Base-by-base conservation (phyloP, 2,113 vertebrate genomes). In the Vimba vimba region DNA sequence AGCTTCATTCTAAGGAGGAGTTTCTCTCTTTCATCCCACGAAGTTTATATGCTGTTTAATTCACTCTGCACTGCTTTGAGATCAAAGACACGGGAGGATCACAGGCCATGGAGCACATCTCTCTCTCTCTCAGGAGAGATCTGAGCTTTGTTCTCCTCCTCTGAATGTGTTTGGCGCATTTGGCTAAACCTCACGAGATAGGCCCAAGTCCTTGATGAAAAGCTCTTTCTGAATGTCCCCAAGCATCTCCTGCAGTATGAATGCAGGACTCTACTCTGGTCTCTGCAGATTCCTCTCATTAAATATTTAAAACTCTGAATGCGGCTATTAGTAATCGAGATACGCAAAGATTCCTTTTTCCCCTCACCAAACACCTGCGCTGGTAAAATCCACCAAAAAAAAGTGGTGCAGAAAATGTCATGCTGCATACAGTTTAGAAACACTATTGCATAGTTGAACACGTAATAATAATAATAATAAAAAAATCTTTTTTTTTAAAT, bases 221-320 rank as follows among this genome's bases (percentile, higher is more conserved):
- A 60, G 59, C 66, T 59, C 33, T 82, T 33, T 52, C 25, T 17
- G 62, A 19, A 47, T 79, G 5, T 59, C 57, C 79, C 52, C 17
- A 19, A 68, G 30, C 47, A 36, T n/a, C 19, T 77, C n/a, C 39
- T 45, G 76, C 68, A 71, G 47, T 23, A 39, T 6, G 76, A 80
- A 79, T 55, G 78, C 69, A 66, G 21, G 84, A 77, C 45, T 86
- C 50, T n/a, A 39, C 27, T 43, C 45, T 62, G 2, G 52, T 87
- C 87, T 76, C 86, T 85, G 81, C 89, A 85, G 90, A 85, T 78
- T 87, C 64, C 36, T 50, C 79, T 91, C 90, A 93, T 93, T 75
- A 93, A 94, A 91, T 91, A 94, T 93, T 87, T 66, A 93, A 47
- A 36, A 77, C n/a, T 57, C 88, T 77, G 71, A 89, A 73, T 80